These are phyloP conservation scores for Rugalucina vietnamica DNA, from an alignment of 2,888 invertebrate genomes.

Conservation along the genomic window DNA sequence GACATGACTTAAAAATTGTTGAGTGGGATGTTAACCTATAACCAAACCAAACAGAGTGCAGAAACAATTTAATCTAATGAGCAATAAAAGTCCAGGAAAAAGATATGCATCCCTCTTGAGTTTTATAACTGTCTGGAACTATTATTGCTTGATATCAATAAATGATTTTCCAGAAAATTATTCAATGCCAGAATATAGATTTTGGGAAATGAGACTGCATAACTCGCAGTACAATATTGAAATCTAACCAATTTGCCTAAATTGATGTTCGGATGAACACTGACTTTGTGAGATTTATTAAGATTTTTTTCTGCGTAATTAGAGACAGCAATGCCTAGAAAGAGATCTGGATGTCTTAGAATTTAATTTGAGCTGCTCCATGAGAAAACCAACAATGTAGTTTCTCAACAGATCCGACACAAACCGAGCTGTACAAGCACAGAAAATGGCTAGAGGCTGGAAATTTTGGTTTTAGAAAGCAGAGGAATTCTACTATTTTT, in stretches of 20 bases:
- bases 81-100: not conserved
- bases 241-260: not conserved
- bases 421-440: no score
- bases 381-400: no score
- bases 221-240: not conserved
- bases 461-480: no score
- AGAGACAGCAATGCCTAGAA: not conserved
- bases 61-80: not conserved
- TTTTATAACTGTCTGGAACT: not conserved
- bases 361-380: no score
- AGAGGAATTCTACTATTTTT: no score
- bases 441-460: no score
- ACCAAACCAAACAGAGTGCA: not conserved
- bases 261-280: not conserved
- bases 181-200: not conserved
- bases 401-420: no score
- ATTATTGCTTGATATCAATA: not conserved
- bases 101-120: not conserved
- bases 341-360: no score
- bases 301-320: not conserved
- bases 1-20: no score
- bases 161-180: not conserved
- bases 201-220: not conserved
- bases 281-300: not conserved
- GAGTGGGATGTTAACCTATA: no score